These are phyloP conservation scores for Fissipunctia ypsillon DNA, from an alignment of 2,888 invertebrate genomes.

Conservation along the genomic window DNA sequence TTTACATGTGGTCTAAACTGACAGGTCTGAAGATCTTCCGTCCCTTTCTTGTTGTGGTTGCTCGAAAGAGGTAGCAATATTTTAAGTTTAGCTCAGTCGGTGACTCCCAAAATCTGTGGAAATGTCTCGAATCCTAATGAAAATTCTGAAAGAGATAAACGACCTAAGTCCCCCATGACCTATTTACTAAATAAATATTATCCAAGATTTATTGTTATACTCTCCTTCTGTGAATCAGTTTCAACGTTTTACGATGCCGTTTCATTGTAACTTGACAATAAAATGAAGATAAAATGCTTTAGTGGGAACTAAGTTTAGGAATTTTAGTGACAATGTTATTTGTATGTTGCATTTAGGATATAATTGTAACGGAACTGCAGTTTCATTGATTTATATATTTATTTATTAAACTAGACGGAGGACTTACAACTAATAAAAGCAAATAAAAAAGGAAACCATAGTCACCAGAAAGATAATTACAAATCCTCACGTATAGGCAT, in stretches of 20 bases:
- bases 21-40: neutral
- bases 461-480: too few species aligned
- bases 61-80: neutral
- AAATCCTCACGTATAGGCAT: too few species aligned
- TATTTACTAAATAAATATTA: conserved; percentile 55
- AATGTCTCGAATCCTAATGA: conserved; percentile 9
- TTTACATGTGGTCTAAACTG: neutral
- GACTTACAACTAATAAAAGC: too few species aligned
- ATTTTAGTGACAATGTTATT: conserved; percentile 11
- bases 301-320: conserved; percentile 4
- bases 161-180: conserved; percentile 42
- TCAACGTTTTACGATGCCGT: conserved; percentile 27
- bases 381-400: neutral
- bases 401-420: too few species aligned
- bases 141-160: conserved; percentile 31
- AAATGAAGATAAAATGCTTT: conserved; percentile 35
- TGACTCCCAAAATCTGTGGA: neutral
- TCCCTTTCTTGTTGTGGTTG: neutral
- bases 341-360: conserved; percentile 11
- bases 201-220: conserved; percentile 40
- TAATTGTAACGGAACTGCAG: neutral
- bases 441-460: too few species aligned
- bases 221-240: conserved; percentile 38
- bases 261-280: conserved; percentile 38
- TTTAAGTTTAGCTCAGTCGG: neutral